phyloP scores from a whole-genome alignment of 2,113 vertebrate species.

The Zosterops hypoxanthus region DNA sequence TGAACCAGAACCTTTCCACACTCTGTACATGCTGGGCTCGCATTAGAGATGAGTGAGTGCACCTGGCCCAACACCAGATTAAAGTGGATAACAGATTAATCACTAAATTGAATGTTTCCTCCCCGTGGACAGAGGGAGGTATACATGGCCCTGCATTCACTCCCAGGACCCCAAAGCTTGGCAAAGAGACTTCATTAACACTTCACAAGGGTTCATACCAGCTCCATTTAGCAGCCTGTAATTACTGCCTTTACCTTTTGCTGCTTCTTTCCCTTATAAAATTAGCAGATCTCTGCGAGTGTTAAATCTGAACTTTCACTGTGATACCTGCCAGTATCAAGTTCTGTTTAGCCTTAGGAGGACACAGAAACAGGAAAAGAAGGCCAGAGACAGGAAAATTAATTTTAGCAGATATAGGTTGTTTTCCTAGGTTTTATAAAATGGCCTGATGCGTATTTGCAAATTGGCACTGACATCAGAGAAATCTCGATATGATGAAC shows the following conservation, averaged over 20 bases:
- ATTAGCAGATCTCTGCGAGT: background rate
- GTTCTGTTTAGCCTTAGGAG: background rate
- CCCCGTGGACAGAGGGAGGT: background rate
- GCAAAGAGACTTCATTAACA: background rate
- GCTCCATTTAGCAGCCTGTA: background rate
- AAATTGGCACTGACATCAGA: background rate
- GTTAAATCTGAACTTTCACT: background rate
- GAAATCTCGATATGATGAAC: rapidly evolving
- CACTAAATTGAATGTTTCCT: background rate
- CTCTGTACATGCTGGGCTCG: background rate
- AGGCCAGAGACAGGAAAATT: background rate
- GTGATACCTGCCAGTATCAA: background rate
- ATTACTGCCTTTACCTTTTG: background rate
- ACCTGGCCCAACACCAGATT: background rate
- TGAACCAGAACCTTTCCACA: background rate
- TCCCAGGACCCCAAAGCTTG: background rate
- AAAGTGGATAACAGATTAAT: background rate
- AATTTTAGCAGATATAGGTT: background rate
- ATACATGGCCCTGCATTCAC: background rate
- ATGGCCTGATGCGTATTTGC: background rate
- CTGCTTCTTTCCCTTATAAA: background rate
- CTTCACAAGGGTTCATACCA: background rate
- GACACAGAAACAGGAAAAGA: background rate
- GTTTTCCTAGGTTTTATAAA: background rate
- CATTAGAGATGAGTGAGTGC: background rate